Conservation (phyloP, 2,113 vertebrate species). For the Stigmatopora nigra region DNA sequence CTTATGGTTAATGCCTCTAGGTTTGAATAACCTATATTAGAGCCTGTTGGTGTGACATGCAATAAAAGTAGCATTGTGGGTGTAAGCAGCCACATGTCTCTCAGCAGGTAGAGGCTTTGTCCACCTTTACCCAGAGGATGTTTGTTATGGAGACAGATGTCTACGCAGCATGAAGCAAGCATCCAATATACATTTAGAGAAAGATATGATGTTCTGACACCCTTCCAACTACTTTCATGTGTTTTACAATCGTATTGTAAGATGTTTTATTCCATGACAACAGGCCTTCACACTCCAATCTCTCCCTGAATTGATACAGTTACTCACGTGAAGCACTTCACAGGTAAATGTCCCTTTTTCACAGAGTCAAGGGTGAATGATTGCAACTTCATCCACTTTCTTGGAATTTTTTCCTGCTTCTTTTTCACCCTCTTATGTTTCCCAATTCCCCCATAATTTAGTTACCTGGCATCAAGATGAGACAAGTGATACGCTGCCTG, state of each 20-base stretch:
- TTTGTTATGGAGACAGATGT: conserved; percentile 64
- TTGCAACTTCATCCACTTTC: conserved; percentile 5
- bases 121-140: conserved; percentile 61
- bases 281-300: background rate
- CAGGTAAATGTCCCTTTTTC: background rate
- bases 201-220: conserved; percentile 18
- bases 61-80: conserved; percentile 51
- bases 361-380: conserved; percentile 2
- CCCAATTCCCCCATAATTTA: conserved; percentile 57
- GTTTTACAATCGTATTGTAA: conserved; percentile 4
- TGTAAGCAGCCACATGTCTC: conserved; percentile 32
- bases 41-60: conserved; percentile 38
- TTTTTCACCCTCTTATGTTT: conserved; percentile 14
- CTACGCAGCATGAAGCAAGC: conserved; percentile 48
- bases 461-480: conserved; percentile 61
- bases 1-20: conserved; percentile 20
- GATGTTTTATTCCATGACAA: background rate
- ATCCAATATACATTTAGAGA: conserved; percentile 25
- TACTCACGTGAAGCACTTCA: background rate
- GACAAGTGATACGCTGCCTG: conserved; percentile 55
- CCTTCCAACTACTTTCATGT: conserved; percentile 12
- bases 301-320: background rate
- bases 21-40: conserved; percentile 43
- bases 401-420: conserved; percentile 3
- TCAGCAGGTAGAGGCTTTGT: conserved; percentile 53